A percentile compares a stretch with the other conserved stretches of the same genome.
Evolutionary conservation across 1,140 invertebrate species (phyloP).

Genomic region (Oncopeltus fasciatus): DNA sequence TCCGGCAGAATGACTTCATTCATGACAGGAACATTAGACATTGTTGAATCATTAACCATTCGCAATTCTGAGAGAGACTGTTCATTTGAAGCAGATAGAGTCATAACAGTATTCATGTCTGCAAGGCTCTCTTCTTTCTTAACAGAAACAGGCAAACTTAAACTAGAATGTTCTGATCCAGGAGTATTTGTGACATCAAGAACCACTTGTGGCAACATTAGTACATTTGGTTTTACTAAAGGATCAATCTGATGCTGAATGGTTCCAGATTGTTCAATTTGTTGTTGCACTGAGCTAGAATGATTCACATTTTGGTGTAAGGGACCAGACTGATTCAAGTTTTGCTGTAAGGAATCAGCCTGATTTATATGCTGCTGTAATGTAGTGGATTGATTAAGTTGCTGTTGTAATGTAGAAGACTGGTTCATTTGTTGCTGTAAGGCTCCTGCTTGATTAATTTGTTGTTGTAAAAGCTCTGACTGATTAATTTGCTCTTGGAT

Average conservation of each 20-base stretch:
- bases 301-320: background rate
- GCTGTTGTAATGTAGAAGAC: background rate
- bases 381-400: background rate
- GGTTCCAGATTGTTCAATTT: background rate
- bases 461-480: background rate
- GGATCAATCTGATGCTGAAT: background rate
- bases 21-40: background rate
- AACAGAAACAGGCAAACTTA: background rate
- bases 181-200: background rate
- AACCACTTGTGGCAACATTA: background rate
- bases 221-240: background rate
- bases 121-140: background rate
- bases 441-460: background rate
- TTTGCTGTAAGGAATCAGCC: background rate
- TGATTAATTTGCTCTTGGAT: background rate
- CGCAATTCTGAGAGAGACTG: background rate
- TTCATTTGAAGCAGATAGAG: background rate
- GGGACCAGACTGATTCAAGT: background rate
- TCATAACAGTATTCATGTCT: background rate
- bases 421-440: background rate
- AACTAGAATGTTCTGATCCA: background rate
- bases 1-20: background rate
- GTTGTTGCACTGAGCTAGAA: background rate
- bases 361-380: background rate
- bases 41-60: background rate